These are phyloP conservation scores for Drosophila pegasa DNA, from an alignment of 2,888 invertebrate genomes.

Conservation along the genomic window DNA sequence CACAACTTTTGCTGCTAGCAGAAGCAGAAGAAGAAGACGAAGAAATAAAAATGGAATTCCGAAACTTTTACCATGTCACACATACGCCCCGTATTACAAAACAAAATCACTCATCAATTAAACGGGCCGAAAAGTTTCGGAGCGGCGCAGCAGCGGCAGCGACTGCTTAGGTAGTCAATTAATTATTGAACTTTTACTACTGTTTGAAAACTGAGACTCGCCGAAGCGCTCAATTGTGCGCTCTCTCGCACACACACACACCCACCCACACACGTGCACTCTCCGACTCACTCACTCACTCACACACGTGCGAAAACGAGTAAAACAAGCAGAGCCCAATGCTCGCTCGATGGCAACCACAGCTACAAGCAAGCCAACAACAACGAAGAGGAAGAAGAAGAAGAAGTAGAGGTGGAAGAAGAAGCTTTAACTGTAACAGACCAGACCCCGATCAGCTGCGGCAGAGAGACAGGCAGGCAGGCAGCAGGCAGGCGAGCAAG, in stretches of 20 bases:
- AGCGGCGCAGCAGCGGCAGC: constrained; percentile 26
- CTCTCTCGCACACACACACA: constrained; percentile 16
- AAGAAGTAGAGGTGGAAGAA: constrained; percentile 11
- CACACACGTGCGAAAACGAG: constrained; percentile 24
- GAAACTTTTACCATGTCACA: constrained; percentile 53
- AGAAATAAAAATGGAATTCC: constrained; percentile 17
- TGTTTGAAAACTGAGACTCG: constrained; percentile 60
- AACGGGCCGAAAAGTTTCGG: constrained; percentile 38
- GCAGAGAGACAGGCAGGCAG: constrained; percentile 32
- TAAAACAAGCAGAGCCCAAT: constrained; percentile 43
- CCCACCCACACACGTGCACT: constrained; percentile 4
- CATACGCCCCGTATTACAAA: constrained; percentile 62
- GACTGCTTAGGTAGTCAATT: constrained; percentile 65
- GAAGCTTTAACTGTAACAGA: constrained; percentile 32
- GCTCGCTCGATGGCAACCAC: constrained; percentile 54
- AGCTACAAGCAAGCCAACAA: constrained; percentile 40
- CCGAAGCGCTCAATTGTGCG: constrained; percentile 62
- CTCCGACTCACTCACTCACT: constrained; percentile 3
- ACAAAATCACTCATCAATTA: constrained; percentile 69
- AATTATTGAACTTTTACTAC: constrained; percentile 80
- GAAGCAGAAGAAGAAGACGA: background rate
- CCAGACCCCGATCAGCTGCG: constrained; percentile 56
- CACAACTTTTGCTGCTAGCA: constrained; percentile 27
- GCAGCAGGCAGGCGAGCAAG: constrained; percentile 6
- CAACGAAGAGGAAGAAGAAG: constrained; percentile 13